These are phyloP conservation scores for Astur gentilis DNA, from an alignment of 2,113 vertebrate genomes.

Conservation along the genomic window DNA sequence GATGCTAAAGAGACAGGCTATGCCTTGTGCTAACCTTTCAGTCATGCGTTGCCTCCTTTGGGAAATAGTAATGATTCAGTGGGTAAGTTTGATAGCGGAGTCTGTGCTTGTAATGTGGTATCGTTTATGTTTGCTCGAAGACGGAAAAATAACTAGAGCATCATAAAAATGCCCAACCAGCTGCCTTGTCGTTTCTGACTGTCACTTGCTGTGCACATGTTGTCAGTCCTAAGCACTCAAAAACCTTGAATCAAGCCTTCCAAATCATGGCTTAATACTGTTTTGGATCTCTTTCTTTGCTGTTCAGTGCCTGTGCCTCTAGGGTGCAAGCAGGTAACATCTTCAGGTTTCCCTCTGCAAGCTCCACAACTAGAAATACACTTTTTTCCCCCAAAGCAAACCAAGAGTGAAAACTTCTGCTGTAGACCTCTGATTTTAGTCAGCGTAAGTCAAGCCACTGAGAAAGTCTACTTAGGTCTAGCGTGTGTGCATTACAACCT, in stretches of 20 bases:
- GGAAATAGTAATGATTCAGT: background rate
- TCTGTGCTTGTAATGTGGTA: fast-evolving
- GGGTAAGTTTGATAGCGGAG: background rate
- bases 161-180: fast-evolving
- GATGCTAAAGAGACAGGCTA: too few relatives aligned
- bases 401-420: background rate
- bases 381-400: background rate
- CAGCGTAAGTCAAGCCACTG: background rate
- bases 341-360: background rate
- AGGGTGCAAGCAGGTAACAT: background rate
- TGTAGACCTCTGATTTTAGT: background rate
- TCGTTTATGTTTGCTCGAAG: background rate
- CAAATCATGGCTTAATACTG: fast-evolving
- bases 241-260: background rate
- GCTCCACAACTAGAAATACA: background rate
- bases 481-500: background rate
- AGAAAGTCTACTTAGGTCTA: background rate
- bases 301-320: background rate
- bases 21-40: background rate
- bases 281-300: background rate
- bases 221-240: background rate
- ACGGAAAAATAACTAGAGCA: background rate
- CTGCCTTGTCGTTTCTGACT: background rate
- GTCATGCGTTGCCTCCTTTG: background rate
- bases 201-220: fast-evolving